Base-by-base conservation (phyloP, 1,140 invertebrate genomes). In the Spodoptera frugiperda region DNA sequence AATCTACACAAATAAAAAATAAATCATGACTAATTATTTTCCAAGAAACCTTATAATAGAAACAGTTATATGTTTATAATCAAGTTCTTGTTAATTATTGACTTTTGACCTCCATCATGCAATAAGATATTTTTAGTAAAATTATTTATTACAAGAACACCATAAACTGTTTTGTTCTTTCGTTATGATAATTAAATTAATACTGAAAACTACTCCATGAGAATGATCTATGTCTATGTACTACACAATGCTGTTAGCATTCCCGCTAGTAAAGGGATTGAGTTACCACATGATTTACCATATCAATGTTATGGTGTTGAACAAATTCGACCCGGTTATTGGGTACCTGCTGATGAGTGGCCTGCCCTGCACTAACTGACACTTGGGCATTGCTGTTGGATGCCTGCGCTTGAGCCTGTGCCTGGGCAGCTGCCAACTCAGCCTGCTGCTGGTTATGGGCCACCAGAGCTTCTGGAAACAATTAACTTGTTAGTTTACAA, bases 241-340 rank as follows among this genome's bases (percentile, higher is more conserved):
- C 86, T 89, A 88, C 79, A 81, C 61, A 82, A 77, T 82, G 80
- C 72, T 55, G 78, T 79, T 83, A 83, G 78, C 89, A 92, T 89
- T 91, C 89, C 84, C 59, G 86, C 86, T 86, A 91, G 77, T 87
- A 91, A 85, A 81, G 53, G 75, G 83, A 84, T 77, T 87, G 78
- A 86, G 85, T 89, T 89, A 89, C 82, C 87, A 87, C 81, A 67
- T 88, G 80, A 92, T 93, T 94, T 93, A 94, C 92, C 92, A 93
- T 93, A 89, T 94, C 91, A 89, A 93, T 88, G 87, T 91, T 93
- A 93, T 93, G 91, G 86, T 93, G 91, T 89, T 93, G 91, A 87
- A 91, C 89, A 91, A 94, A 92, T 79, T 92, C 92, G 85, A 94
- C 89, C 89, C 93, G 91, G 75, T 88, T 93, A 92, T 91, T 94